These are phyloP conservation scores for Platyura marginata DNA, from an alignment of 1,140 invertebrate genomes.

Conservation along the genomic window DNA sequence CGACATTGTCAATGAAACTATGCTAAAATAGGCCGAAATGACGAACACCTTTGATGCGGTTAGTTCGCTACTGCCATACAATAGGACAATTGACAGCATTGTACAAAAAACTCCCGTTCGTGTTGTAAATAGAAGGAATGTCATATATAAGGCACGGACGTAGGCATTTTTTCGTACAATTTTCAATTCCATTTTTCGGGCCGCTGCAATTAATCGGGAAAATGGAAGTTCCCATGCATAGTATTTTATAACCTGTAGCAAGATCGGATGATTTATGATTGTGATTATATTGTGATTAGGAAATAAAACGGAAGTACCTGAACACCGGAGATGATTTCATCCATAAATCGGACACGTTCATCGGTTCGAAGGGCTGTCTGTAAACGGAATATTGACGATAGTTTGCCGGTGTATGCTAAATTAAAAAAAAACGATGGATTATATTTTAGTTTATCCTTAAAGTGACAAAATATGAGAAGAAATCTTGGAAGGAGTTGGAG, in stretches of 20 bases:
- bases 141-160: constrained; percentile 51
- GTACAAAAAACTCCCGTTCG: constrained; percentile 44
- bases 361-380: constrained; percentile 50
- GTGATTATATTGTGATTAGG: neutral
- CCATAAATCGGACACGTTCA: constrained; percentile 56
- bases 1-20: constrained; percentile 42
- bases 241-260: constrained; percentile 55
- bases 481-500: no score
- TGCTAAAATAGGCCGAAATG: constrained; percentile 40
- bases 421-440: constrained; percentile 7
- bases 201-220: constrained; percentile 34
- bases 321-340: constrained; percentile 51
- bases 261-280: neutral
- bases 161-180: constrained; percentile 44
- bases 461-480: neutral
- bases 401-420: constrained; percentile 43
- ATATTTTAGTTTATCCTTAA: neutral
- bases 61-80: constrained; percentile 26
- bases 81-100: constrained; percentile 36
- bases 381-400: constrained; percentile 39
- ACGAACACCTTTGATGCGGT: constrained; percentile 45
- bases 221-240: constrained; percentile 62
- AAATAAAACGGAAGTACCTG: constrained; percentile 16
- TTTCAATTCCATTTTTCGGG: constrained; percentile 37
- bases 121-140: constrained; percentile 48